Conservation (phyloP, 2,113 vertebrate genomes). For the Paracanthobrama guichenoti region DNA sequence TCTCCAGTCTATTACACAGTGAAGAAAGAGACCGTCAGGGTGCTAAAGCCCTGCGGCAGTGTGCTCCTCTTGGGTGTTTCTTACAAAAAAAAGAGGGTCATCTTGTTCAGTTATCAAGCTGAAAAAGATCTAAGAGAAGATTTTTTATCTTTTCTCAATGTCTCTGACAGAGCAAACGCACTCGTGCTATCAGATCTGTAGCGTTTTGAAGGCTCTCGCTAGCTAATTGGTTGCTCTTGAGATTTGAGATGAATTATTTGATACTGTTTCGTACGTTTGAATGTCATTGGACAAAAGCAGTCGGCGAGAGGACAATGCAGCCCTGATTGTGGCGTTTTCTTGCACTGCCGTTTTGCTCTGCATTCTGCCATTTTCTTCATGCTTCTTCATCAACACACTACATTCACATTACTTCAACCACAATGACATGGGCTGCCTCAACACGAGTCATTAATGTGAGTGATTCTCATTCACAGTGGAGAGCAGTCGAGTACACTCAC, state of each 20-base stretch:
- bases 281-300: slow-evolving; percentile 15
- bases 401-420: neutral
- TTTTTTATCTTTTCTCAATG: slow-evolving; percentile 21
- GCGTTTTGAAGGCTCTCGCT: slow-evolving; percentile 6
- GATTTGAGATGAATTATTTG: slow-evolving; percentile 46
- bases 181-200: slow-evolving; percentile 27
- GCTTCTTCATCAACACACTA: neutral
- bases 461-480: neutral
- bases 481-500: neutral
- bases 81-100: slow-evolving; percentile 32
- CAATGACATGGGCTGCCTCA: neutral
- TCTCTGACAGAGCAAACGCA: slow-evolving; percentile 6
- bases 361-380: slow-evolving; percentile 33
- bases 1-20: slow-evolving; percentile 38
- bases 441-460: neutral
- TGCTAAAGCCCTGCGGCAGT: slow-evolving; percentile 27
- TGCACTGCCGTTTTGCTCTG: slow-evolving; percentile 23
- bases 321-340: neutral
- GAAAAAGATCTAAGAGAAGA: slow-evolving; percentile 6
- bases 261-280: slow-evolving; percentile 7
- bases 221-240: slow-evolving; percentile 37
- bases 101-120: slow-evolving; percentile 30
- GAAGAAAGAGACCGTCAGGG: slow-evolving; percentile 37
- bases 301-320: neutral
- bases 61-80: slow-evolving; percentile 38